Percentiles rank a stretch among this genome's conserved stretches.
Evolutionary conservation across 2,888 invertebrate genomes (phyloP).

Genomic region (Dorcus parallelipipedus): DNA sequence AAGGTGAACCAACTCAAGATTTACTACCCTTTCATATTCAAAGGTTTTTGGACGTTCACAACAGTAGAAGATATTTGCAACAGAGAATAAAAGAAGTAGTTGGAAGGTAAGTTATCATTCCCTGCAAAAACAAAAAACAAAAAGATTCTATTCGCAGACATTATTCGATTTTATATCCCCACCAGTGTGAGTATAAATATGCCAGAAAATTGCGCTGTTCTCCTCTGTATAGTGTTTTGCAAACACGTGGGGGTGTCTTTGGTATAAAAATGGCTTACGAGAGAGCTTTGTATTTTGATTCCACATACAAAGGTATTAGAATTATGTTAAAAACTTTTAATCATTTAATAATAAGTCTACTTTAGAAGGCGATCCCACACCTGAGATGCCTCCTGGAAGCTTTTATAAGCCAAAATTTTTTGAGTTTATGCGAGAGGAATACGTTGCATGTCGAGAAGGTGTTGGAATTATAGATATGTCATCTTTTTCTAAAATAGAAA

Average conservation of each 20-base stretch:
- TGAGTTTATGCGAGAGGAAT: constrained; percentile 66
- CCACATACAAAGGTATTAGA: constrained; percentile 52
- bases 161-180: constrained; percentile 56
- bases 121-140: background rate
- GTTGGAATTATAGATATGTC: constrained; percentile 78
- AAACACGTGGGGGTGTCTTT: constrained; percentile 63
- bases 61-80: constrained; percentile 59
- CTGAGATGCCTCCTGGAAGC: constrained; percentile 58
- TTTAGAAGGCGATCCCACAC: constrained; percentile 50
- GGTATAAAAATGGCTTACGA: constrained; percentile 71
- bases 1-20: constrained; percentile 61
- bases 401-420: constrained; percentile 69
- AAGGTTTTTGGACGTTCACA: constrained; percentile 63
- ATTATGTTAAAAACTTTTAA: background rate
- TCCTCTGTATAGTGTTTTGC: constrained; percentile 64
- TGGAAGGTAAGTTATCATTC: constrained; percentile 48
- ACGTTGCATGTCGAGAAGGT: constrained; percentile 69
- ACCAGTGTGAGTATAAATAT: constrained; percentile 60
- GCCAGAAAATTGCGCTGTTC: constrained; percentile 63
- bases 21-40: constrained; percentile 63
- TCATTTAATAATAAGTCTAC: constrained; percentile 6
- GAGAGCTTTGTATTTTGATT: constrained; percentile 65
- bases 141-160: constrained; percentile 42
- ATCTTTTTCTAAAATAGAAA: constrained; percentile 72
- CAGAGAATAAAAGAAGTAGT: constrained; percentile 64